A percentile compares a stretch with the other conserved stretches of the same genome.
Conservation (phyloP, 2,888 invertebrate species). For the Leptopilina syphax region DNA sequence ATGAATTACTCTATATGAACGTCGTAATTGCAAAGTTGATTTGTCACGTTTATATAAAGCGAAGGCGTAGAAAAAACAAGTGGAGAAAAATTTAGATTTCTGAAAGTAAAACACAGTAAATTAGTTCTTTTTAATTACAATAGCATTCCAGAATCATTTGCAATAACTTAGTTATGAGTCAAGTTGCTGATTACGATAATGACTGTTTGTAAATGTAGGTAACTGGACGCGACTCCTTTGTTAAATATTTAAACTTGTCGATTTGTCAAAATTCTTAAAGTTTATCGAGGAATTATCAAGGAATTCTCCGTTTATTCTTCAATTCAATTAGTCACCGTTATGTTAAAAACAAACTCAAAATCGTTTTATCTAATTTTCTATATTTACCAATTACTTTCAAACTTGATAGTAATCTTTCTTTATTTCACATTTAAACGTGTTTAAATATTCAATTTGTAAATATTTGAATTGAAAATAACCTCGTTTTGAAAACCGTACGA, state of each 20-base stretch:
- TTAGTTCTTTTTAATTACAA: conserved; percentile 12
- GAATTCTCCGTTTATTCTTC: too few relatives aligned
- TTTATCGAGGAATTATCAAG: too few relatives aligned
- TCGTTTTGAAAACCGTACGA: too few relatives aligned
- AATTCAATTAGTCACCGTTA: too few relatives aligned
- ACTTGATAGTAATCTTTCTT: too few relatives aligned
- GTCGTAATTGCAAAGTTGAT: conserved; percentile 8
- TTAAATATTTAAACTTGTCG: conserved; percentile 17
- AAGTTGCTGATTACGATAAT: conserved; percentile 18
- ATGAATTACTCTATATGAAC: not conserved
- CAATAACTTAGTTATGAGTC: conserved; percentile 37
- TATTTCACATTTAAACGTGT: too few relatives aligned
- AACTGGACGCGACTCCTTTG: conserved; percentile 25
- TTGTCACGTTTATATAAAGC: not conserved
- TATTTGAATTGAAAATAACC: too few relatives aligned
- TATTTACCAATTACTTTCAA: too few relatives aligned
- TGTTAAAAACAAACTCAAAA: too few relatives aligned
- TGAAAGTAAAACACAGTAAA: not conserved
- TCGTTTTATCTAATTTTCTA: too few relatives aligned
- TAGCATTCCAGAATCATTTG: conserved; percentile 34
- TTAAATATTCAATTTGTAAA: too few relatives aligned
- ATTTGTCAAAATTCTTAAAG: conserved; percentile 1
- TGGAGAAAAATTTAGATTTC: not conserved
- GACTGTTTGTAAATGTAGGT: conserved; percentile 13
- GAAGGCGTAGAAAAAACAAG: not conserved